phyloP scores from a whole-genome alignment of 2,113 vertebrate species.

The Sphaerodactylus townsendi region DNA sequence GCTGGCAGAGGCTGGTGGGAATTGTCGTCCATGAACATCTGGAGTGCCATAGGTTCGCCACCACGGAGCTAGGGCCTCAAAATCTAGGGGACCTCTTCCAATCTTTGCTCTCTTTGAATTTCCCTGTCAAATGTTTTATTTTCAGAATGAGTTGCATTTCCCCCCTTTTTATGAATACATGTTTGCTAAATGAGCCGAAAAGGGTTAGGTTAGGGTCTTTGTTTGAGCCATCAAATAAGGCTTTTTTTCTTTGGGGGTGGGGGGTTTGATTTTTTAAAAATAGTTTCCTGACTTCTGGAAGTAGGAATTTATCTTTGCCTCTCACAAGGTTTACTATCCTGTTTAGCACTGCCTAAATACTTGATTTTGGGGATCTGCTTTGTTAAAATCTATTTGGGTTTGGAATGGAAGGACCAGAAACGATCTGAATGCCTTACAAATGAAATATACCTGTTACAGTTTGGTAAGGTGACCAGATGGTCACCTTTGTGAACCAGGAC shows the following conservation, averaged over 20 bases:
- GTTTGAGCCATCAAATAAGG: slow-evolving; percentile 51
- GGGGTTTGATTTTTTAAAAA: too few species aligned
- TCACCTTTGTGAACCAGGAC: too few species aligned
- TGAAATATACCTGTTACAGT: slow-evolving; percentile 73
- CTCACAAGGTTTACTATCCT: slow-evolving; percentile 57
- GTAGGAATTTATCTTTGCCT: slow-evolving; percentile 58
- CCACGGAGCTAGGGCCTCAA: too few species aligned
- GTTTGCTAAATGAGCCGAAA: slow-evolving; percentile 41
- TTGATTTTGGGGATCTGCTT: slow-evolving; percentile 59
- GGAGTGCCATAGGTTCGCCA: too few species aligned
- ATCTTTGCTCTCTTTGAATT: slow-evolving; percentile 83
- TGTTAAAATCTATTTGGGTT: slow-evolving; percentile 75
- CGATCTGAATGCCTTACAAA: slow-evolving; percentile 80
- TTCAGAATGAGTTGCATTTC: slow-evolving; percentile 63
- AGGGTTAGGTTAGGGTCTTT: slow-evolving; percentile 49
- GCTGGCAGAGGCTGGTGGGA: too few species aligned
- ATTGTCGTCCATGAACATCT: too few species aligned
- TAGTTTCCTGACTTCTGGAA: slow-evolving; percentile 42
- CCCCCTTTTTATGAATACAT: slow-evolving; percentile 67
- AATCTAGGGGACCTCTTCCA: too few species aligned
- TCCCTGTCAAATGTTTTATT: slow-evolving; percentile 71
- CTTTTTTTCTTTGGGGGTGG: slow-evolving; percentile 28
- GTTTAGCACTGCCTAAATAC: slow-evolving; percentile 63
- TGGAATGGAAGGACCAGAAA: slow-evolving; percentile 92
- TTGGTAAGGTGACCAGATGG: too few species aligned